These are phyloP conservation scores for Polyergus mexicanus DNA, from an alignment of 1,140 invertebrate species.

Conservation along the genomic window DNA sequence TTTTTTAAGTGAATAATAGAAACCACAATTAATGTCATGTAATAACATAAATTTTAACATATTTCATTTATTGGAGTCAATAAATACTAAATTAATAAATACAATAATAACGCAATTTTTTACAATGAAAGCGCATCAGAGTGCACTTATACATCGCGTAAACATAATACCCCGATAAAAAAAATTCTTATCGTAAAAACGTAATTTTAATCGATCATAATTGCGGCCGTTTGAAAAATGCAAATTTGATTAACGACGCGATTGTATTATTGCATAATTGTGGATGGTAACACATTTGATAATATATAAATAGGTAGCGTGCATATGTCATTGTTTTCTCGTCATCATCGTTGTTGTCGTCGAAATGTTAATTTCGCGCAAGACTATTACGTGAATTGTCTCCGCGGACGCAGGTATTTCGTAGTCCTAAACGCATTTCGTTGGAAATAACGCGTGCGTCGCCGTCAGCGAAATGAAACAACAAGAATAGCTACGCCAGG, in stretches of 20 bases:
- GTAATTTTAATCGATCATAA: background rate
- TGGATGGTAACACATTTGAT: background rate
- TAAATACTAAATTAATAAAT: too few species aligned
- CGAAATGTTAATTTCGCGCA: slow-evolving; percentile 48
- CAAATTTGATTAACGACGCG: background rate
- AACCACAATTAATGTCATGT: too few species aligned
- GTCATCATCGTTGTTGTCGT: background rate
- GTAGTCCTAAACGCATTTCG: slow-evolving; percentile 31
- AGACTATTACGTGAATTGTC: slow-evolving; percentile 51
- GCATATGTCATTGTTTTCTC: background rate
- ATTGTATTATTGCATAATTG: slow-evolving; percentile 33
- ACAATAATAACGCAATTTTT: background rate
- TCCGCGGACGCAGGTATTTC: slow-evolving; percentile 31
- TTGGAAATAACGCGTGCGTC: slow-evolving; percentile 40
- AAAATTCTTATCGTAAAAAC: background rate
- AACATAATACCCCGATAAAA: background rate
- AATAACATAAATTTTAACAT: too few species aligned
- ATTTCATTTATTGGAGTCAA: too few species aligned
- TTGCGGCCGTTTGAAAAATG: background rate
- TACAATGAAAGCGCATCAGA: background rate
- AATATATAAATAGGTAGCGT: background rate
- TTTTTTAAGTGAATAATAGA: background rate
- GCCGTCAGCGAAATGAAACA: slow-evolving; percentile 26
- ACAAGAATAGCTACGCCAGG: slow-evolving; percentile 30
- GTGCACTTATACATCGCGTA: background rate